phyloP scores from a whole-genome alignment of 2,113 vertebrate genomes.

The Aptenodytes patagonicus region DNA sequence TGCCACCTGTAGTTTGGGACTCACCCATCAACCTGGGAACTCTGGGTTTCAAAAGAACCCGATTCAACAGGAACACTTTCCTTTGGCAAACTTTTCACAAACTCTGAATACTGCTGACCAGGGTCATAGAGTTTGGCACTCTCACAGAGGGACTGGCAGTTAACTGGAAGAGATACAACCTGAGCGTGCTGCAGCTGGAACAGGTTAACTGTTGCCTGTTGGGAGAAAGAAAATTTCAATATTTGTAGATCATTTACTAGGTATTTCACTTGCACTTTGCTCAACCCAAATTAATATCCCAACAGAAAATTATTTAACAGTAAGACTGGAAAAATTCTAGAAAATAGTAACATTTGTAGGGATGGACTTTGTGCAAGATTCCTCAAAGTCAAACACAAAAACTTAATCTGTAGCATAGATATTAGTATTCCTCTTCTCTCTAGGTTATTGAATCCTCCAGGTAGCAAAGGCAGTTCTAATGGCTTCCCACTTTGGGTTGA shows the following conservation, averaged over 20 bases:
- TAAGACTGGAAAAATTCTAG: background rate
- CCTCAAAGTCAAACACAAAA: background rate
- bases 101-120: conserved; percentile 90
- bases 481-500: background rate
- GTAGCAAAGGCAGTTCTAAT: background rate
- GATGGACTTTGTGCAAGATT: background rate
- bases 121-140: conserved; percentile 93
- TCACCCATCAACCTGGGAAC: conserved; percentile 81
- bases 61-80: conserved; percentile 75
- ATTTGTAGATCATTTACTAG: background rate
- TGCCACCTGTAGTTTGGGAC: conserved; percentile 33
- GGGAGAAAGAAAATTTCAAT: background rate
- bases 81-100: conserved; percentile 83
- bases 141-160: conserved; percentile 90
- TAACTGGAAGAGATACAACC: conserved; percentile 87
- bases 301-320: background rate
- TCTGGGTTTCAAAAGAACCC: conserved; percentile 73
- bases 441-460: background rate
- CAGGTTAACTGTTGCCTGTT: conserved; percentile 93
- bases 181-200: conserved; percentile 96
- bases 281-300: background rate
- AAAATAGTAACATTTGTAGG: background rate
- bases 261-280: background rate
- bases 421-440: background rate
- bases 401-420: background rate